These are phyloP conservation scores for Drosophila ohnishii DNA, from an alignment of 1,140 invertebrate genomes.

Conservation along the genomic window DNA sequence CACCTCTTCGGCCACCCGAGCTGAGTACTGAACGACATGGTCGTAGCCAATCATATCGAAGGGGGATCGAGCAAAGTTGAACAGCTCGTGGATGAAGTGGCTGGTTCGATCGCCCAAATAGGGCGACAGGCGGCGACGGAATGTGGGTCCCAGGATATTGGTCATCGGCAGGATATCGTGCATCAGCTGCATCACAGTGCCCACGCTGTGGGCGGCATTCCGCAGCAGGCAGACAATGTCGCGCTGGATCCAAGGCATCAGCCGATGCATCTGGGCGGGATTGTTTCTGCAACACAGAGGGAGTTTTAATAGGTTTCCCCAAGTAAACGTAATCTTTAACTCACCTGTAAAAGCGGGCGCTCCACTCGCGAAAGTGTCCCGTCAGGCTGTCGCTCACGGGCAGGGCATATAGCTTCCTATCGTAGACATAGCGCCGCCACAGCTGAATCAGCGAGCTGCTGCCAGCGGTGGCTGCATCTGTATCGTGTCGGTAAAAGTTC, in stretches of 20 bases:
- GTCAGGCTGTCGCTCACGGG: conserved; percentile 86
- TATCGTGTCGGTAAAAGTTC: conserved; percentile 72
- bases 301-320: not conserved
- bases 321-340: not conserved
- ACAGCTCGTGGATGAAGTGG: conserved; percentile 95
- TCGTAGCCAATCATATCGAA: conserved; percentile 93
- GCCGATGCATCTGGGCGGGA: conserved; percentile 89
- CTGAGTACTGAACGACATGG: conserved; percentile 84
- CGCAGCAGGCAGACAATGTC: conserved; percentile 89
- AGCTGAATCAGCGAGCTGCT: conserved; percentile 65
- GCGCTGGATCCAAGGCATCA: conserved; percentile 94
- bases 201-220: conserved; percentile 86
- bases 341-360: conserved; percentile 89
- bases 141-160: conserved; percentile 89
- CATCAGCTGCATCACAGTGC: conserved; percentile 88
- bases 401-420: conserved; percentile 89
- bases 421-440: conserved; percentile 89
- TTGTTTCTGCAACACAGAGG: conserved; percentile 86
- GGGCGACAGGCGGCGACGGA: conserved; percentile 86
- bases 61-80: conserved; percentile 92
- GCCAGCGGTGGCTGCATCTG: conserved; percentile 45
- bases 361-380: conserved; percentile 88
- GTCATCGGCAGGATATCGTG: conserved; percentile 87
- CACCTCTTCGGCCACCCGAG: conserved; percentile 68
- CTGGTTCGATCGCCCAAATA: conserved; percentile 86